A percentile compares a stretch with the other conserved stretches of the same genome.
phyloP scores from a whole-genome alignment of 2,797 vertebrate genomes.

The Sebastes alutus region DNA sequence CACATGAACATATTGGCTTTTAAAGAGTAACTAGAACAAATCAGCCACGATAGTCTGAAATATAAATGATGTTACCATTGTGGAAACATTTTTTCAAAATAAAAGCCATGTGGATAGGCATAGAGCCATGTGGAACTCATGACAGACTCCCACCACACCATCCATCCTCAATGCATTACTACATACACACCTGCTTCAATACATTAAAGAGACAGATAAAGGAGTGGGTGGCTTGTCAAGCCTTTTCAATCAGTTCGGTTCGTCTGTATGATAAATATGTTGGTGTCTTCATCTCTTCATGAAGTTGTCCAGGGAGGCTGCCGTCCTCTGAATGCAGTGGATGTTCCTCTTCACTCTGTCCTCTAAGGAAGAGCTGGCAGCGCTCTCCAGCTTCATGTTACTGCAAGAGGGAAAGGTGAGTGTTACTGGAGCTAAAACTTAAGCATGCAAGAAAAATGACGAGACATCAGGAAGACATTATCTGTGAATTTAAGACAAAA shows the following conservation, averaged over 20 bases:
- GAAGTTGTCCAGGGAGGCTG: conserved; percentile 91
- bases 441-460: background rate
- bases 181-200: background rate
- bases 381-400: conserved; percentile 92
- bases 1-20: background rate
- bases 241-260: background rate
- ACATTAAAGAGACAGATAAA: background rate
- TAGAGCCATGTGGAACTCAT: background rate
- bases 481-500: background rate
- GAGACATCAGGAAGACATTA: background rate
- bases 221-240: background rate
- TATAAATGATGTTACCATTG: background rate
- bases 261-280: background rate
- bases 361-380: conserved; percentile 89
- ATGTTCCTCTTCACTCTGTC: conserved; percentile 96
- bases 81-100: conserved; percentile 36
- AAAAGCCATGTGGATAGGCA: conserved; percentile 3
- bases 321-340: conserved; percentile 93
- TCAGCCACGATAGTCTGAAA: background rate
- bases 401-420: conserved; percentile 71
- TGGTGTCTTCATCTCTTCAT: conserved; percentile 86
- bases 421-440: background rate
- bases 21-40: background rate
- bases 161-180: background rate
- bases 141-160: background rate